phyloP scores from a whole-genome alignment of 1,140 invertebrate species.

The Drosophila athabasca region DNA sequence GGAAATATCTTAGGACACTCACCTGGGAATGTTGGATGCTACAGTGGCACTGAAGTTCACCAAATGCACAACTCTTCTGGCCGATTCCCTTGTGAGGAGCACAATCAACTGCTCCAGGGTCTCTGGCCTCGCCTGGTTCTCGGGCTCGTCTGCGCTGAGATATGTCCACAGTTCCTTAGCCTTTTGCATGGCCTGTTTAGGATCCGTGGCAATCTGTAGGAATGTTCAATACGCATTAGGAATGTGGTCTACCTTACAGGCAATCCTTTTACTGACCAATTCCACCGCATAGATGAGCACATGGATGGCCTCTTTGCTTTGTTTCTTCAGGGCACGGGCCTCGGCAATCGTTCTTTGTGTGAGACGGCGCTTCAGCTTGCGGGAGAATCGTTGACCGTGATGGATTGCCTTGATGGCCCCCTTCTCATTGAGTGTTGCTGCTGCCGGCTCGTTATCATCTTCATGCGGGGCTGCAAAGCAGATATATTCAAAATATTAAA shows the following conservation, averaged over 20 bases:
- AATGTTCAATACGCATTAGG: not conserved
- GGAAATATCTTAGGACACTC: not conserved
- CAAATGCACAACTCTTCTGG: constrained; percentile 89
- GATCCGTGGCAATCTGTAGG: constrained; percentile 89
- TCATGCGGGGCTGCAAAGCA: constrained; percentile 59
- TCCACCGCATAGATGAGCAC: constrained; percentile 90
- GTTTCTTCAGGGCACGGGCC: constrained; percentile 90
- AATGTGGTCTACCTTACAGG: not conserved
- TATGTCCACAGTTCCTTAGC: constrained; percentile 88
- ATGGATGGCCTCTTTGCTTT: constrained; percentile 90
- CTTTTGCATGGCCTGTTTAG: constrained; percentile 89
- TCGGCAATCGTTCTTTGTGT: constrained; percentile 90
- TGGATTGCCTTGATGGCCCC: constrained; percentile 87
- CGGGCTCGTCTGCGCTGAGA: constrained; percentile 90
- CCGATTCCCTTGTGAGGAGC: constrained; percentile 89
- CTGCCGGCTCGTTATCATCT: constrained; percentile 61
- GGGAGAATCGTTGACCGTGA: constrained; percentile 89
- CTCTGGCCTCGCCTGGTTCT: constrained; percentile 91
- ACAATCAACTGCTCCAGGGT: constrained; percentile 91
- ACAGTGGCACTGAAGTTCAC: constrained; percentile 87
- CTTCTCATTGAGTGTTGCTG: constrained; percentile 47
- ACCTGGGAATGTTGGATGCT: constrained; percentile 86
- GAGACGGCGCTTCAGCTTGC: constrained; percentile 88
- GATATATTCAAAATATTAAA: constrained; percentile 11
- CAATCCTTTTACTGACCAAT: constrained; percentile 85